Base-by-base conservation (phyloP, 2,113 vertebrate species). In the Heterocephalus glaber region DNA sequence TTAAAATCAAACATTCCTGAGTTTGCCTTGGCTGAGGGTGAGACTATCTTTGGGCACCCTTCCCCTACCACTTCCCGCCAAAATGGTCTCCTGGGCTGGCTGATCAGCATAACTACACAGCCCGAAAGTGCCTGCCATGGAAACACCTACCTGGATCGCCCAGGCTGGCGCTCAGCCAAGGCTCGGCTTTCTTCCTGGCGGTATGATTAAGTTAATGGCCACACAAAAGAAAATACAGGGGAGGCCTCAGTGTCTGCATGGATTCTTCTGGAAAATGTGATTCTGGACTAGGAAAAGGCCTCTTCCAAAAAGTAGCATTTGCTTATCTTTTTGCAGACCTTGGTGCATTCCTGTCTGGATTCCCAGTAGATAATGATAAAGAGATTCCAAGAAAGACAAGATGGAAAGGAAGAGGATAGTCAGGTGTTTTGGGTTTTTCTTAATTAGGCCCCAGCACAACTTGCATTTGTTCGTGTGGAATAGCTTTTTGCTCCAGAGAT, bases 21-120 rank as follows among this genome's bases (percentile, higher is more conserved):
- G 92, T 95, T 96, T 93, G 80, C 70, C 82, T 96, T 90, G 93
- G 91, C 92, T 65, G 70, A 83, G 10, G 79, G 61, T 65, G 76
- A 82, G 74, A 86, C 82, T 76, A 89, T 28, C 38, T 89, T 28
- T 76, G 95, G 91, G 66, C 49, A 80, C 52, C 35, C 60, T 95
- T 95, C n/a, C 76, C 44, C 44, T 63, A 12, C 47, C 74, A 11
- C 47, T 82, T 82, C 28, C 35, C 0, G 16, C 94, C 87, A 88
- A 88, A 89, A 54, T 2, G 3, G 35, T 44, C 82, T 30, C 20
- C 24, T 47, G 58, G 28, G 44, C 61, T 70, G 66, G 80, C 6
- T 4, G 74, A 47, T 72, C 49, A 6, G 58, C 17, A 24, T 26
- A 49, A 11, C 66, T 24, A 38, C 13, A 47, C 30, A 20, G 61